Base-by-base conservation (phyloP, 2,797 vertebrate species). In the Spinus olivaceus region DNA sequence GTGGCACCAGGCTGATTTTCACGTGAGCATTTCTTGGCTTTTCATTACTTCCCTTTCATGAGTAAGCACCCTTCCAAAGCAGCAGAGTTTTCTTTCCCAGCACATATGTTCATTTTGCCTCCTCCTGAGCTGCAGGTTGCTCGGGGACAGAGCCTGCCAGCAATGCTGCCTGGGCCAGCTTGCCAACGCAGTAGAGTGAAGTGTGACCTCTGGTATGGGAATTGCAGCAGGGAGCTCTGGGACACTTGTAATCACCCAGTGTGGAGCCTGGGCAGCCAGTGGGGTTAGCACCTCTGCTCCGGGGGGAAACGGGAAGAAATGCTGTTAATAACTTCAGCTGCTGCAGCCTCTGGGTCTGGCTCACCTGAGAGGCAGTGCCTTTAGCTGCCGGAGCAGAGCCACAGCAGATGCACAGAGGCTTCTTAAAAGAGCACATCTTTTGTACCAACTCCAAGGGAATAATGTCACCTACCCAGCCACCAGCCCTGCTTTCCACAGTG, bases 381-480 rank as follows among this genome's bases (percentile, higher is more conserved):
- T 59, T 39, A 30, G 85, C 85, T 81, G 64, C 59, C 1, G 0
- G 35, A 80, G 83, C 79, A 74, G 81, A 80, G 87, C 42, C 74
- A 44, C 64, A 39, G 61, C 0, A 0, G 54, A 86, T 51, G 73
- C 81, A 72, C 15, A 13, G 71, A 85, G 77, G 67, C 64, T 86
- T 73, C 85, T 93, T 76, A 87, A 78, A 57, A 81, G 69, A 87
- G 53, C 37, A 9, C 2, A 0, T 54, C 86, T 91, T 92, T 90
- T 84, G 73, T 90, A 67, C 74, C 27, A 23, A 24, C 91, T 94
- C 90, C 86, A 60, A 92, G 91, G 86, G 94, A 95, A 94, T 87
- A 92, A 87, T 80, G 91, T 95, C 90, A 90, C 92, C 94, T 90
- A 61, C 79, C 44, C 76, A 82, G 80, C 60, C 91, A 87, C 70